Evolutionary conservation across 2,888 invertebrate species (phyloP), one percentile per base, ranked within the genome.

Genomic region (Euclidia mi): DNA sequence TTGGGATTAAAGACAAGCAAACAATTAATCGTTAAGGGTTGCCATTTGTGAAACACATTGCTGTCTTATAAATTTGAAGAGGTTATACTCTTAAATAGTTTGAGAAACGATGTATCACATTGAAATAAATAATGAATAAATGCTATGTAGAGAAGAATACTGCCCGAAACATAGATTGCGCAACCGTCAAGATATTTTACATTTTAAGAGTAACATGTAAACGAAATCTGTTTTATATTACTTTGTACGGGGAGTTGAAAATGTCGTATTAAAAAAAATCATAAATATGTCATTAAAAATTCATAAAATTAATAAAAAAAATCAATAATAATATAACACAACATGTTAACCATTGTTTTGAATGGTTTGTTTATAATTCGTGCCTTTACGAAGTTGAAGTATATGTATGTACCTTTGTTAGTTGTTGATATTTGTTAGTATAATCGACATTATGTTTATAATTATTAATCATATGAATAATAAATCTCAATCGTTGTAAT

Each of bases 341-440:
- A 56, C 42, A 45, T 60, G 56, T 76, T 70, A 70, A 79, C 82
- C 79, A 81, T 82, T 83, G 65, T 73, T 77, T 84, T 78, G 66
- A 55, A 82, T 81, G 76, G 75, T 81, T 82, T 76, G 63, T 78
- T 83, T 85, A 78, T 79, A 76, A 76, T 80, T 81, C 63, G 86
- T 88, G 87, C 85, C 86, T 88, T 85, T 83, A 79, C 68, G 57
- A 74, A 65, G 76, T 81, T 79, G 52, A 68, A 63, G 50, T 58
- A 45, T 65, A 60, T 57, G 50, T 55, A 37, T 40, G 48, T 65
- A 76, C 61, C 50, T 79, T 72, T 74, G 75, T 78, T 79, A 68
- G 67, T 79, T 77, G 76, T 84, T 82, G 67, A 59, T 53, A 65
- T 75, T 68, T 71, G 57, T 72, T 75, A 58, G 41, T 55, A 38